These are phyloP conservation scores for Alethe diademata DNA, from an alignment of 2,113 vertebrate species.

Conservation along the genomic window DNA sequence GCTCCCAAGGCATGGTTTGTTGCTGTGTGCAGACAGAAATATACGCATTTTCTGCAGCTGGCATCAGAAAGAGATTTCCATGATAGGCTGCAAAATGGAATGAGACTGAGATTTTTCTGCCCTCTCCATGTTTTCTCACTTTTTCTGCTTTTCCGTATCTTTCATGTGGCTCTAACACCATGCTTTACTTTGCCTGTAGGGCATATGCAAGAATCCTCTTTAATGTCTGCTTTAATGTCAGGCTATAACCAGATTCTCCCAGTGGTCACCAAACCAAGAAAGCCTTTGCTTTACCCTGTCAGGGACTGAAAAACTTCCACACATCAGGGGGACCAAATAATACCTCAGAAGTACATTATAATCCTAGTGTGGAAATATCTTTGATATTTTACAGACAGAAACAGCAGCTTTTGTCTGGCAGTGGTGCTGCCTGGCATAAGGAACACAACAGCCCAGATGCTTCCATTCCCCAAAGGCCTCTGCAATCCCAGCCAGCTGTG, in stretches of 20 bases:
- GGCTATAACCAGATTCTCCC: neutral
- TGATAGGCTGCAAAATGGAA: neutral
- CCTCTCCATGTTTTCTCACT: neutral
- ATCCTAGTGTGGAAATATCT: fast-evolving
- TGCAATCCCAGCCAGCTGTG: fast-evolving
- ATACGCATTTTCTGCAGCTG: neutral
- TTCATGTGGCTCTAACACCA: fast-evolving
- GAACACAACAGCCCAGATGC: fast-evolving
- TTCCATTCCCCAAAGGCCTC: neutral
- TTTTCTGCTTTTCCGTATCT: neutral
- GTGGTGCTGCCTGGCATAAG: neutral
- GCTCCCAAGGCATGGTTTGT: neutral
- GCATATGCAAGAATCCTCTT: neutral
- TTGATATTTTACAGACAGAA: neutral
- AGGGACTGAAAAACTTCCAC: neutral
- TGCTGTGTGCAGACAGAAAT: neutral
- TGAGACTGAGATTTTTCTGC: neutral
- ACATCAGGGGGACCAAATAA: neutral
- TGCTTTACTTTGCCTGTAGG: neutral
- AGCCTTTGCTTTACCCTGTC: neutral
- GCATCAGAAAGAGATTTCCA: neutral
- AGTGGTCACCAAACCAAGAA: neutral
- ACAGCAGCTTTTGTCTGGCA: neutral
- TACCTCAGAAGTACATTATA: neutral
- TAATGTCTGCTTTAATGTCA: neutral